Conservation (phyloP, 2,113 vertebrate species). For the Vimba vimba region DNA sequence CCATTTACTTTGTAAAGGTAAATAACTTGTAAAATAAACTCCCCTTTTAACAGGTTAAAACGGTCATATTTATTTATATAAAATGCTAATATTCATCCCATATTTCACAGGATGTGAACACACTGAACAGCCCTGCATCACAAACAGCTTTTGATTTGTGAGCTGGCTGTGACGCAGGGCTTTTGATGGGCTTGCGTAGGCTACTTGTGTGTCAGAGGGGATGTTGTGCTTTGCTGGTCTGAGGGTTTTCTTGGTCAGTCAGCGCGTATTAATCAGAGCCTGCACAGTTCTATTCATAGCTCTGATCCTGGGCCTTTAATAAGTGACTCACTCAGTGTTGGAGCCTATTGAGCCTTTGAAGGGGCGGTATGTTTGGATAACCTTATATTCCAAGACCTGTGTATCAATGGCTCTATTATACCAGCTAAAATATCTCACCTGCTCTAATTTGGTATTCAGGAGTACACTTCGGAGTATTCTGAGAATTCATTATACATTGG, state of each 20-base stretch:
- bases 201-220: not conserved
- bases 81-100: not conserved
- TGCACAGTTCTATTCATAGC: conserved; percentile 25
- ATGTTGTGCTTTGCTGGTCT: conserved; percentile 20
- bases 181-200: not conserved
- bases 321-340: conserved; percentile 15
- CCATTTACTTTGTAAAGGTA: no score
- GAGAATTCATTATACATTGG: not conserved
- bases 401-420: conserved; percentile 6
- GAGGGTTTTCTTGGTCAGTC: conserved; percentile 30
- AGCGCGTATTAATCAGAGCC: conserved; percentile 23
- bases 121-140: not conserved
- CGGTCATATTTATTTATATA: not conserved
- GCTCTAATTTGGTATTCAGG: not conserved
- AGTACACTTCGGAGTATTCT: not conserved
- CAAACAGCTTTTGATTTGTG: not conserved
- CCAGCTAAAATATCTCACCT: not conserved
- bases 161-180: not conserved
- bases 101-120: not conserved
- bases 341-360: not conserved
- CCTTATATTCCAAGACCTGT: not conserved
- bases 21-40: not conserved
- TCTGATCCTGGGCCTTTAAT: conserved; percentile 8
- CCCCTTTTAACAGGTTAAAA: not conserved
- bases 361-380: not conserved